Base-by-base conservation (phyloP, 2,113 vertebrate species). In the Stomatorhinus ivindoensis region DNA sequence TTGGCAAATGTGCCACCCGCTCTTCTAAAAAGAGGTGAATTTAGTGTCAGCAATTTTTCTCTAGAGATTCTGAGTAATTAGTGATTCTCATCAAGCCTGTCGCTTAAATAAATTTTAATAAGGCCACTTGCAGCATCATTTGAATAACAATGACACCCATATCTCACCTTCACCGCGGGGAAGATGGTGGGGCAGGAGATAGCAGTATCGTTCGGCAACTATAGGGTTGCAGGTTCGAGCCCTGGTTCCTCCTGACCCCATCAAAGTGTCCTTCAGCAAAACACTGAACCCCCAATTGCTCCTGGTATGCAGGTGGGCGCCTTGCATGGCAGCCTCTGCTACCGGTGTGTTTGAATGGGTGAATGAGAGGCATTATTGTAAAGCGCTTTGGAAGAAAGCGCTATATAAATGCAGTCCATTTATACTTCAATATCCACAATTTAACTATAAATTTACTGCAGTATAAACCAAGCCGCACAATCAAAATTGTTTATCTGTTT, bases 391-490 rank as follows among this genome's bases (percentile, higher is more conserved):
- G n/a, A n/a, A n/a, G n/a, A n/a, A n/a, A n/a, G n/a, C n/a, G n/a
- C n/a, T n/a, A n/a, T n/a, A n/a, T n/a, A n/a, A n/a, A n/a, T n/a
- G n/a, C n/a, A n/a, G n/a, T n/a, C n/a, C n/a, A n/a, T n/a, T n/a
- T n/a, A n/a, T n/a, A n/a, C n/a, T n/a, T n/a, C 88, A 89, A 89
- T 91, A 90, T 65, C 58, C 61, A 65, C n/a, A 65, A 13, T 65
- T 27, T 92, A 91, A 89, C 89, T 87, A 83, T 61, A 87, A 91
- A 90, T 93, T 92, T 91, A 89, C 90, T 90, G 90, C n/a, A 21
- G 91, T 92, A 89, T 51, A 86, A 35, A 15, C 48, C 24, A 53
- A 46, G 89, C 47, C 42, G 48, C 39, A 42, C 48, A 84, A 83
- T 83, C 88, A 35, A 76, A 42, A 89, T 87, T 90, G 82, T 87